Evolutionary conservation across 2,888 invertebrate species (phyloP), one percentile per base, ranked within the genome.

Genomic region (Beris morrisii): DNA sequence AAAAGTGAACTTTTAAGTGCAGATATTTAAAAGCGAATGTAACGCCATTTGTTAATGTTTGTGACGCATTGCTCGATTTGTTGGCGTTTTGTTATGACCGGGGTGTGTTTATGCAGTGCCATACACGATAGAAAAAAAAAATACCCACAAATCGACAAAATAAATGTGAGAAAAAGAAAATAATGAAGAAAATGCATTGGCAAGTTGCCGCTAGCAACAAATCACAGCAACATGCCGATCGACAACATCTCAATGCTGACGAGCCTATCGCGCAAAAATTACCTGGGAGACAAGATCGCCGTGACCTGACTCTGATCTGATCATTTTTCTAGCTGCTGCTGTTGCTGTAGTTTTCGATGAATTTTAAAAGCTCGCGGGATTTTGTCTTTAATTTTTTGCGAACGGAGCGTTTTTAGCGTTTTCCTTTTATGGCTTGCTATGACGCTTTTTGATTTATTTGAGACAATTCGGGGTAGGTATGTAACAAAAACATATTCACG

Each of bases 191-290:
- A 61, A 52, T 38, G 38, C 61, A 61, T 52, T 61, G 61, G 61
- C 61, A 43, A 61, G 52, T 52, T 13, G 52, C 28, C 61, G 43
- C 38, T 61, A 22, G 61, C 61, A 61, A 61, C 61, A 61, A 61
- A 61, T 61, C 61, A 61, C 61, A 52, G 61, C 61, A 61, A 43
- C 61, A 61, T 61, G 50, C 61, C 61, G 50, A 50, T 44, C 61
- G 61, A 61, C 52, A 61, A 61, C 52, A 61, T 61, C 61, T 61
- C 61, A 61, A 61, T 61, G 61, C 52, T 61, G 61, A 61, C 61
- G 61, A 61, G 61, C 61, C 61, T 61, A 61, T 61, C 61, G 61
- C 13, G 50, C 50, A 61, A 50, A 61, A 61, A 38, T 52, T 50
- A 61, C 50, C 61, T 61, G 61, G 50, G 50, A 32, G 52, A 44